These are phyloP conservation scores for Anodontia alba DNA, from an alignment of 2,888 invertebrate species.

Conservation along the genomic window DNA sequence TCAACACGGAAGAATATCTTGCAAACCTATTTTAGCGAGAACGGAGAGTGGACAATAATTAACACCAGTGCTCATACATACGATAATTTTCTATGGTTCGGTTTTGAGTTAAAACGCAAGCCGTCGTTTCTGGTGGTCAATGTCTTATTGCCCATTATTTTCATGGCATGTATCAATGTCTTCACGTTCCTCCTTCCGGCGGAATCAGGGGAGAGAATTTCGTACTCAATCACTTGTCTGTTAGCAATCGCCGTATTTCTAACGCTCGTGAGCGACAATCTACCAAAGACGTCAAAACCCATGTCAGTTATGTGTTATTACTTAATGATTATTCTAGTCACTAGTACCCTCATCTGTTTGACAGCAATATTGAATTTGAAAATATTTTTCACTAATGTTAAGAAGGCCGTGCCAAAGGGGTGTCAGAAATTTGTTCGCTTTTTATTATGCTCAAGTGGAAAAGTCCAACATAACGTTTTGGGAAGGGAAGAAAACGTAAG, in stretches of 20 bases:
- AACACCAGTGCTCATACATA: not conserved
- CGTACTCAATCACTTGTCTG: not conserved
- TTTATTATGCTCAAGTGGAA: not conserved
- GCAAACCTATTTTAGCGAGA: not conserved
- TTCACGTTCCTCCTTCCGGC: not conserved
- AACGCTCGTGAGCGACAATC: not conserved
- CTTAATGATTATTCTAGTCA: not conserved
- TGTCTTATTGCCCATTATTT: constrained; percentile 1
- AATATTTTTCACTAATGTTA: not conserved
- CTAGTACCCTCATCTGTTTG: not conserved
- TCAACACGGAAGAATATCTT: not conserved
- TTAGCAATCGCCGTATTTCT: constrained; percentile 2
- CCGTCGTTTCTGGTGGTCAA: constrained; percentile 3
- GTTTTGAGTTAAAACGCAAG: not conserved
- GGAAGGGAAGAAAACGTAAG: not conserved
- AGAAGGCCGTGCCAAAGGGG: not conserved
- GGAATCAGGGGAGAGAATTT: constrained; percentile 3
- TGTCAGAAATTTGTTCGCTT: not conserved
- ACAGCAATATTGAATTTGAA: not conserved
- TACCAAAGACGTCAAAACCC: constrained; percentile 19
- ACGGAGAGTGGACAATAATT: constrained; percentile 9
- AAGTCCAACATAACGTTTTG: not conserved
- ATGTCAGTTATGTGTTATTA: constrained; percentile 1
- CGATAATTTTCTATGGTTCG: not conserved
- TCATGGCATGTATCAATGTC: not conserved